phyloP scores from a whole-genome alignment of 1,140 invertebrate species.

The Anthonomus grandis region DNA sequence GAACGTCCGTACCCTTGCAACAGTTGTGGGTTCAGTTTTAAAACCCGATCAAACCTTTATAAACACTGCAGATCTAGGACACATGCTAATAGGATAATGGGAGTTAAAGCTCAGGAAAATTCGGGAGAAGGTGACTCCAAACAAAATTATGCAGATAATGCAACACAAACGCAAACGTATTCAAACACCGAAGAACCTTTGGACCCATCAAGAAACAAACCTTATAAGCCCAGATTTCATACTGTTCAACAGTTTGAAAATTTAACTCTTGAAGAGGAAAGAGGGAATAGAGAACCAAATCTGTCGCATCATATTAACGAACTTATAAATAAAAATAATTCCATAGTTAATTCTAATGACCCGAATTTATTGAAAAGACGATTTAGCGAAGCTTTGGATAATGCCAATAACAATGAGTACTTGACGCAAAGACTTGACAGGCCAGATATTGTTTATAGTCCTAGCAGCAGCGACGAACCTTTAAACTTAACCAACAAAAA shows the following conservation, averaged over 20 bases:
- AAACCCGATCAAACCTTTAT: conserved; percentile 91
- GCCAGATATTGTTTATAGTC: background rate
- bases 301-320: conserved; percentile 44
- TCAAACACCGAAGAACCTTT: conserved; percentile 68
- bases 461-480: conserved; percentile 52
- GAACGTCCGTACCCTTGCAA: conserved; percentile 87
- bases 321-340: conserved; percentile 45
- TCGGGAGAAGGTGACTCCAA: conserved; percentile 11
- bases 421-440: conserved; percentile 5
- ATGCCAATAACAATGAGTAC: conserved; percentile 26
- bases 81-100: conserved; percentile 60
- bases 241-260: conserved; percentile 33
- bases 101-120: conserved; percentile 39
- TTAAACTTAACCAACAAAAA: conserved; percentile 64
- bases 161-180: conserved; percentile 47
- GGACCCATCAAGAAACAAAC: conserved; percentile 31
- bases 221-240: conserved; percentile 47
- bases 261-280: conserved; percentile 32
- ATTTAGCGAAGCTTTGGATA: conserved; percentile 16
- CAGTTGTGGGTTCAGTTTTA: conserved; percentile 88
- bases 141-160: conserved; percentile 16
- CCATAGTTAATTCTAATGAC: conserved; percentile 40
- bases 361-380: conserved; percentile 34
- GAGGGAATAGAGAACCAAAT: conserved; percentile 20
- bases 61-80: conserved; percentile 82